phyloP scores from a whole-genome alignment of 2,113 vertebrate genomes.

The Glaucomys volans region DNA sequence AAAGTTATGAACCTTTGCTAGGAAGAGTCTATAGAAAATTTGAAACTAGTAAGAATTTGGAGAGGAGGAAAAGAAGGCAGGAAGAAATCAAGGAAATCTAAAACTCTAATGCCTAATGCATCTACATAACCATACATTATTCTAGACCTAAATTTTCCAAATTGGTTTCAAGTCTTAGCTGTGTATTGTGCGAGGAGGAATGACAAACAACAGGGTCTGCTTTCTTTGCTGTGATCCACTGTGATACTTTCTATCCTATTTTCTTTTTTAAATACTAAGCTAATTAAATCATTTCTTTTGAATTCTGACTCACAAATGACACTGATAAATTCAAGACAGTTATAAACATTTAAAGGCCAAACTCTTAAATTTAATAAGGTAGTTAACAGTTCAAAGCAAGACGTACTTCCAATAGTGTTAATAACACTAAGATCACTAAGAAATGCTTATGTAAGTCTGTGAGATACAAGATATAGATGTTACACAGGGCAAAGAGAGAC shows the following conservation, averaged over 20 bases:
- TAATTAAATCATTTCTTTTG: slow-evolving; percentile 20
- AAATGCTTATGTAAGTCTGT: slow-evolving; percentile 38
- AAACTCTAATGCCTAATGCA: neutral
- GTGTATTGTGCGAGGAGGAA: no score
- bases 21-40: neutral
- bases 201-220: neutral
- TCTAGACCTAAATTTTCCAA: neutral
- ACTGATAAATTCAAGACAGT: neutral
- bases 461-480: neutral
- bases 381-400: neutral
- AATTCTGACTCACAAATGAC: neutral
- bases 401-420: slow-evolving; percentile 24
- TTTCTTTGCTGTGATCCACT: neutral
- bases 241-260: neutral
- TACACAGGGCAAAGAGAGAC: neutral
- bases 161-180: neutral
- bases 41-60: neutral
- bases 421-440: neutral
- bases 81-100: slow-evolving; percentile 33
- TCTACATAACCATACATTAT: neutral
- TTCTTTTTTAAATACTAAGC: neutral
- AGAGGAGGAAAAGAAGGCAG: neutral
- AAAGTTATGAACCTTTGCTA: neutral
- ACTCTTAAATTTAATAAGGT: slow-evolving; percentile 4
- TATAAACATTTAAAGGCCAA: slow-evolving; percentile 41